Percentiles rank a stretch among this genome's conserved stretches.
Evolutionary conservation across 1,140 invertebrate genomes (phyloP).

Genomic region (Drosophila bifasciata): DNA sequence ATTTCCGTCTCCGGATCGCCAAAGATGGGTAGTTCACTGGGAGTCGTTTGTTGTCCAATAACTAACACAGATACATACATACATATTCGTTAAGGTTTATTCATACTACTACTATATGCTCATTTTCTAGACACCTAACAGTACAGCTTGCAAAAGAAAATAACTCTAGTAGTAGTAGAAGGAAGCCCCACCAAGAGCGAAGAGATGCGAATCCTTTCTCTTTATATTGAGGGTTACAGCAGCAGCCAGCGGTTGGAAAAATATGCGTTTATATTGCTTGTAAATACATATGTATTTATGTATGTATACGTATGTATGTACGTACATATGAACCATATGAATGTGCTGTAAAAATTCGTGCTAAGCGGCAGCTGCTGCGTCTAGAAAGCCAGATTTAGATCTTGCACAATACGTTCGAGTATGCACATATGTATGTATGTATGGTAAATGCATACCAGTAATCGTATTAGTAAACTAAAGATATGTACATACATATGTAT

Average conservation of each 20-base stretch:
- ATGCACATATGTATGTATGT: neutral
- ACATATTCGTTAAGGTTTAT: too few species aligned
- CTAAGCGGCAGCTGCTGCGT: slow-evolving; percentile 2
- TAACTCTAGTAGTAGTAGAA: too few species aligned
- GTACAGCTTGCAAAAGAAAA: slow-evolving; percentile 3
- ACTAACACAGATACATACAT: slow-evolving; percentile 86
- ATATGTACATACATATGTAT: too few species aligned
- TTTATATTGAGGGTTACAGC: slow-evolving; percentile 53
- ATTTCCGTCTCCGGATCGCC: slow-evolving; percentile 93
- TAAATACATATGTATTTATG: slow-evolving; percentile 19
- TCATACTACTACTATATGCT: too few species aligned
- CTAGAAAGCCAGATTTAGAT: slow-evolving; percentile 51
- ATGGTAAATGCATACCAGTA: too few species aligned
- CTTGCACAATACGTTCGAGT: slow-evolving; percentile 41
- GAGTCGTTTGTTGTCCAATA: slow-evolving; percentile 91
- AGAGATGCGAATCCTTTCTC: slow-evolving; percentile 54
- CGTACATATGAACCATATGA: too few species aligned
- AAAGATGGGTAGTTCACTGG: slow-evolving; percentile 91
- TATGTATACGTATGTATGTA: slow-evolving; percentile 18
- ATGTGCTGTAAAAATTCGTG: too few species aligned
- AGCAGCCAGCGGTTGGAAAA: slow-evolving; percentile 23
- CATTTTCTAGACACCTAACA: too few species aligned
- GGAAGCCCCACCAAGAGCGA: slow-evolving; percentile 1
- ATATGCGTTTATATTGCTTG: slow-evolving; percentile 10
- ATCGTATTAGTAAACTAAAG: too few species aligned